phyloP scores from a whole-genome alignment of 2,797 vertebrate genomes.

The Lerista edwardsae region DNA sequence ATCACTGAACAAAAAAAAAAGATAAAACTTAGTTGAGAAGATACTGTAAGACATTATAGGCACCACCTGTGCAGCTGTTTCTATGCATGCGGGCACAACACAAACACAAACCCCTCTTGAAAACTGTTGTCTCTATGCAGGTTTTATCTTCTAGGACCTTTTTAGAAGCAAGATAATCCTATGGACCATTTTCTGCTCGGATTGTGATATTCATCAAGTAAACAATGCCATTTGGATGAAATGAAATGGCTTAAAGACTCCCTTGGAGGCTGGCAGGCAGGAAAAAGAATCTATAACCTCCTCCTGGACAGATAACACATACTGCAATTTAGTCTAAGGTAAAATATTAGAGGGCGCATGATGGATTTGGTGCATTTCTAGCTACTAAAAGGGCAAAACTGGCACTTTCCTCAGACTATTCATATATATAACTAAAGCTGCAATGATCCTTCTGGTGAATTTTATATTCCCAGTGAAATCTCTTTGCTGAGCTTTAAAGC shows the following conservation, averaged over 20 bases:
- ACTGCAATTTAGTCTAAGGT: conserved; percentile 49
- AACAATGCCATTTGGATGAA: conserved; percentile 55
- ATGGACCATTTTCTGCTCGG: conserved; percentile 49
- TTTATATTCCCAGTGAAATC: conserved; percentile 52
- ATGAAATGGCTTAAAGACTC: conserved; percentile 30
- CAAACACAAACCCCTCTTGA: neutral
- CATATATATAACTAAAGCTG: conserved; percentile 44
- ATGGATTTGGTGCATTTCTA: conserved; percentile 34
- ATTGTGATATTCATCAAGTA: conserved; percentile 50
- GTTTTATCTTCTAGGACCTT: conserved; percentile 28
- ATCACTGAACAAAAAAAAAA: too few relatives aligned
- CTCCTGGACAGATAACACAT: conserved; percentile 28
- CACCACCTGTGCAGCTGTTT: neutral
- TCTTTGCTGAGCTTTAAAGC: conserved; percentile 36
- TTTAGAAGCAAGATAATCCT: conserved; percentile 37
- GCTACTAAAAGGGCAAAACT: conserved; percentile 29
- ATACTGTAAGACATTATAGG: neutral
- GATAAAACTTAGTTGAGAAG: neutral
- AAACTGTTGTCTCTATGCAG: neutral
- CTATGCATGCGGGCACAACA: neutral
- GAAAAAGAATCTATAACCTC: conserved; percentile 27
- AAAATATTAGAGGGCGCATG: conserved; percentile 49
- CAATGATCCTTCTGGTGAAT: conserved; percentile 41
- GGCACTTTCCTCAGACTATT: conserved; percentile 36
- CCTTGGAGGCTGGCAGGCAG: conserved; percentile 20